Base-by-base conservation (phyloP, 2,113 vertebrate species). In the Apodemus speciosus region DNA sequence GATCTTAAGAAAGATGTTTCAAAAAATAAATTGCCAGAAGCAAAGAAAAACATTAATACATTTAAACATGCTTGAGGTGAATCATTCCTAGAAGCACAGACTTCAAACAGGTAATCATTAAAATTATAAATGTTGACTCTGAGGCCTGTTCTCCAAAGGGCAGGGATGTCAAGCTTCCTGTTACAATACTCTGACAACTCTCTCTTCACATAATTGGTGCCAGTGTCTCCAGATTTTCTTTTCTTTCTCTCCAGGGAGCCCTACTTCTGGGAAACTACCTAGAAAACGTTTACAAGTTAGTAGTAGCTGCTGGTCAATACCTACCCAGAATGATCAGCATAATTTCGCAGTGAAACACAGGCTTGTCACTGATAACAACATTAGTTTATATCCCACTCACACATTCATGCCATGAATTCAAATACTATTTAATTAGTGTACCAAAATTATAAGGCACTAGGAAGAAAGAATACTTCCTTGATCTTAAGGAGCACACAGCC, bases 71-170 rank as follows among this genome's bases (percentile, higher is more conserved):
- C 58, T 92, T 53, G 71, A 64, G 73, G 58, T 92, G 93, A 96
- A 56, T 94, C 89, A 91, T 73, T 91, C 79, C 84, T 64, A 80
- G 79, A 92, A 87, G 77, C 89, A 93, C 53, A 85, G 76, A 91
- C 95, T 96, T 93, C 85, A 92, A 96, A 91, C 73, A 91, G 27
- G 43, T 43, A 77, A 69, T 96, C 92, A 88, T 93, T 95, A 93
- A 85, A 96, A 90, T 89, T 81, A 85, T 85, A 72, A 88, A n/a
- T 77, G 46, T 62, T 73, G 76, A 84, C 84, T 90, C 64, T 27
- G 60, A 71, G 35, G 72, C 81, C 53, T 85, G 75, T 71, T 77
- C 72, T 94, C 49, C 13, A 27, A 88, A 93, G 62, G 11, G 53
- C 51, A 49, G 38, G 64, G 64, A 23, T 49, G 40, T 56, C 18